Evolutionary conservation across 2,113 vertebrate genomes (phyloP).

Genomic region (Symphodus melops): DNA sequence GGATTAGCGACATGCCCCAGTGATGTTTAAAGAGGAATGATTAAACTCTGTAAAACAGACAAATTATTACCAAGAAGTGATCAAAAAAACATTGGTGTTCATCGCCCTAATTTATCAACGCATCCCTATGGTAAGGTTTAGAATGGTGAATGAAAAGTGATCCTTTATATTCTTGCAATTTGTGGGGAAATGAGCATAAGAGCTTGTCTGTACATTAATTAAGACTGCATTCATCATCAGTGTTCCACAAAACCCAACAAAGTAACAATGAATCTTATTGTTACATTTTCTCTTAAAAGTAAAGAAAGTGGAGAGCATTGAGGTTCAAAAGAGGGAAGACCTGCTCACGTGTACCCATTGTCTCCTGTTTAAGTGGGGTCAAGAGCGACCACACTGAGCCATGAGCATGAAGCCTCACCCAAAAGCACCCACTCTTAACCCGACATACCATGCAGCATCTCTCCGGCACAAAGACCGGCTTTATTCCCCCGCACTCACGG

Average conservation of each 20-base stretch:
- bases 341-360: conserved; percentile 74
- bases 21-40: too few relatives aligned
- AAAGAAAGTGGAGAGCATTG: conserved; percentile 34
- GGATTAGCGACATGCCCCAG: too few relatives aligned
- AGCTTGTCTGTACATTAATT: neutral
- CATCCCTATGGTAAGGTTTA: neutral
- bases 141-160: neutral
- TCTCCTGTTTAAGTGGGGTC: conserved; percentile 78
- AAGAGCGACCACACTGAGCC: conserved; percentile 68
- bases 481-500: conserved; percentile 67
- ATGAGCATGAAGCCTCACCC: conserved; percentile 52
- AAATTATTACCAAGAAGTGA: too few relatives aligned
- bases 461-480: conserved; percentile 71
- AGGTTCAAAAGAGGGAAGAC: conserved; percentile 52
- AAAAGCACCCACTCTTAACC: conserved; percentile 68
- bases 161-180: neutral
- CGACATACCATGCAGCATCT: conserved; percentile 54
- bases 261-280: neutral
- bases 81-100: too few relatives aligned
- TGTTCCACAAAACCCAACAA: neutral
- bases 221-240: too few relatives aligned
- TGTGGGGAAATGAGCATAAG: too few relatives aligned
- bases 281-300: neutral
- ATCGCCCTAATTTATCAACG: too few relatives aligned
- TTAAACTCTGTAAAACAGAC: too few relatives aligned